phyloP scores from a whole-genome alignment of 2,797 vertebrate species.

The Spheniscus humboldti region DNA sequence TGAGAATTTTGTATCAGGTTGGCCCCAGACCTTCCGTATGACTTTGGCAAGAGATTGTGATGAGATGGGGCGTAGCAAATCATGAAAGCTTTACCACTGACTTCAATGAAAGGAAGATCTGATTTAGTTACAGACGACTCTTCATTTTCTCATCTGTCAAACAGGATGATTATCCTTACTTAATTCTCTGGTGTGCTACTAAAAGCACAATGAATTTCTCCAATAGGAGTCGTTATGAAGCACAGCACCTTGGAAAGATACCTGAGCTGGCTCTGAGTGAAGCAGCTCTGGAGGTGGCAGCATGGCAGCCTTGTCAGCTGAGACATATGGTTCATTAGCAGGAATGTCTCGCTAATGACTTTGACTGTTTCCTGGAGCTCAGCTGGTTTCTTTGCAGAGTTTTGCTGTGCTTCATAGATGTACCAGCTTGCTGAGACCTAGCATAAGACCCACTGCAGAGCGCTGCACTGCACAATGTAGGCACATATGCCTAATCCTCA shows the following conservation, averaged over 20 bases:
- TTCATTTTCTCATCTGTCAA: background rate
- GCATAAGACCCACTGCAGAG: fast-evolving
- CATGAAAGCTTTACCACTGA: background rate
- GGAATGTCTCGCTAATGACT: fast-evolving
- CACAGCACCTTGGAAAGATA: background rate
- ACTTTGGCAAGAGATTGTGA: background rate
- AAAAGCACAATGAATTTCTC: background rate
- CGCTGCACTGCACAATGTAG: fast-evolving
- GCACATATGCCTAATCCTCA: background rate
- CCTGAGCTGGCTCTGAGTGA: background rate
- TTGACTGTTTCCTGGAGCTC: background rate
- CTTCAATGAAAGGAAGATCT: background rate
- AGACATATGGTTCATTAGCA: background rate
- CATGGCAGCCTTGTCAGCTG: background rate
- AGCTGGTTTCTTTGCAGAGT: background rate
- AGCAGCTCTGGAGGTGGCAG: background rate
- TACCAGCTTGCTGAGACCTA: background rate
- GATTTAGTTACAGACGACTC: background rate
- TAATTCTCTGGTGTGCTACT: background rate
- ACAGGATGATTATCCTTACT: background rate
- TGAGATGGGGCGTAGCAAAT: background rate
- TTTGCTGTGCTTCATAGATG: fast-evolving
- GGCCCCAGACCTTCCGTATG: background rate
- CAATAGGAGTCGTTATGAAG: background rate
- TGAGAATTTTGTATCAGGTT: background rate